Percentiles rank a stretch among this genome's conserved stretches.
Evolutionary conservation across 2,797 vertebrate genomes (phyloP).

Genomic region (Leptodactylus fallax): DNA sequence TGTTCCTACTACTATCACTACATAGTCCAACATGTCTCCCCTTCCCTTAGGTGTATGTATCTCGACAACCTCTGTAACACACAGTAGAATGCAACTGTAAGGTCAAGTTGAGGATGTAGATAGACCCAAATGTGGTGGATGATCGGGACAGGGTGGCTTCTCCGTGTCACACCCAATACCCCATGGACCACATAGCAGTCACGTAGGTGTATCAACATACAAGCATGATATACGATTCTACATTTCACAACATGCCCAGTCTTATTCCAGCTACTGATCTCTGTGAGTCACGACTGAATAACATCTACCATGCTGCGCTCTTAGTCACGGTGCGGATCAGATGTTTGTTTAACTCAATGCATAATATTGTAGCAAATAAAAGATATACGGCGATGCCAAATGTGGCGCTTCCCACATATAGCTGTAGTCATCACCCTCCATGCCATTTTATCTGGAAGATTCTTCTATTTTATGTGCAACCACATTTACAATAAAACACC

Average conservation of each 20-base stretch:
- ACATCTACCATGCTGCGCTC: neutral
- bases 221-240: neutral
- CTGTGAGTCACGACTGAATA: constrained; percentile 15
- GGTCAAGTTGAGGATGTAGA: too few relatives aligned
- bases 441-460: neutral
- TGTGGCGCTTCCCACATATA: neutral
- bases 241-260: neutral
- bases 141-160: neutral
- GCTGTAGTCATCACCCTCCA: neutral
- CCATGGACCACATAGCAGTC: neutral
- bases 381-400: neutral
- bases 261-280: neutral
- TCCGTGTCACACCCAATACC: neutral
- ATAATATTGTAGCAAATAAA: constrained; percentile 38
- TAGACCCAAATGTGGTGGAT: too few relatives aligned
- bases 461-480: neutral
- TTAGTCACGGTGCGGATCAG: constrained; percentile 33
- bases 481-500: neutral
- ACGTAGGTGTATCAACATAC: too few relatives aligned
- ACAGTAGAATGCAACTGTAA: too few relatives aligned
- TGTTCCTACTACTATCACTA: too few relatives aligned
- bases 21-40: too few relatives aligned
- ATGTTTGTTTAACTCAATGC: constrained; percentile 31
- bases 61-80: too few relatives aligned
- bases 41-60: too few relatives aligned